These are phyloP conservation scores for Eristalis pertinax DNA, from an alignment of 2,888 invertebrate genomes.

Conservation along the genomic window DNA sequence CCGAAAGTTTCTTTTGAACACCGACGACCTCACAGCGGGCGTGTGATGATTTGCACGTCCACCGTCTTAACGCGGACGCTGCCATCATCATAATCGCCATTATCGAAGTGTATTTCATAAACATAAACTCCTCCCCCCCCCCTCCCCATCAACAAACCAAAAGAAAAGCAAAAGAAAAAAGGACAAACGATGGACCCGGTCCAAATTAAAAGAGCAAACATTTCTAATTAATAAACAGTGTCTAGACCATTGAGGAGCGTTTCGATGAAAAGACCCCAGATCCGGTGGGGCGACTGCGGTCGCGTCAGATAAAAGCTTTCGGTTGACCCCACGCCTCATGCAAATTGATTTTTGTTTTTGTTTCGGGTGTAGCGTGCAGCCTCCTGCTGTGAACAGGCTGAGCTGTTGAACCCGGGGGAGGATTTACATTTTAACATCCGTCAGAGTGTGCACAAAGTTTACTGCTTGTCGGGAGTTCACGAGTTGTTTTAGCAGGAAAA, in stretches of 20 bases:
- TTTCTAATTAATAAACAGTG: constrained; percentile 54
- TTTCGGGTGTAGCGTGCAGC: background rate
- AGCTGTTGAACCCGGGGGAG: background rate
- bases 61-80: background rate
- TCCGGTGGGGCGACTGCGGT: background rate
- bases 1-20: background rate
- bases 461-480: background rate
- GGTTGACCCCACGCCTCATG: background rate
- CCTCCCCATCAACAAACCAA: no score
- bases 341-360: constrained; percentile 12
- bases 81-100: background rate
- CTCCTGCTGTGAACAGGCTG: background rate
- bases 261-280: background rate
- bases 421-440: constrained; percentile 37
- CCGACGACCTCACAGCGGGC: background rate
- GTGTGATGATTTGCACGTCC: background rate
- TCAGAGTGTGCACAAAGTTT: background rate
- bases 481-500: background rate
- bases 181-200: constrained; percentile 3
- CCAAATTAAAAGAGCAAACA: constrained; percentile 52
- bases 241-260: constrained; percentile 41
- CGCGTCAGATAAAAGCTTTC: constrained; percentile 9
- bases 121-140: background rate
- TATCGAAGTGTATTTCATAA: background rate
- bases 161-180: constrained; percentile 5